phyloP scores from a whole-genome alignment of 1,140 invertebrate genomes.

The Dufourea novaeangliae region DNA sequence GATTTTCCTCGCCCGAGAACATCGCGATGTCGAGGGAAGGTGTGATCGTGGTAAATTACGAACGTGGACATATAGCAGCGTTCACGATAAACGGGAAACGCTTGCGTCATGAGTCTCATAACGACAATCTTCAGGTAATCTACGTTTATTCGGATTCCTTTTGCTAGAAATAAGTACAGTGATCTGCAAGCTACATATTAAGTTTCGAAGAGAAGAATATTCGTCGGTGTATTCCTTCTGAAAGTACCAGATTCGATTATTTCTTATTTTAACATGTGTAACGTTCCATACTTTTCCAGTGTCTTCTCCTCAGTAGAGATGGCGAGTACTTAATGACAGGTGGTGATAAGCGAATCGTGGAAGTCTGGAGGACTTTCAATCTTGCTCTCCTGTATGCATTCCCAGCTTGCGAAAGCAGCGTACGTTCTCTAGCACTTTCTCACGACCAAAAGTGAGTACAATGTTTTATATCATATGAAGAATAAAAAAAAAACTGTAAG shows the following conservation, averaged over 20 bases:
- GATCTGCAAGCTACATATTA: too few relatives aligned
- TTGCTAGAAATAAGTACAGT: too few relatives aligned
- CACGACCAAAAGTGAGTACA: constrained; percentile 95
- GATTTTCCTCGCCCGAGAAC: constrained; percentile 93
- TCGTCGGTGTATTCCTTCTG: too few relatives aligned
- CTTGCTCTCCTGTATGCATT: constrained; percentile 98
- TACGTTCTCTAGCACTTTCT: constrained; percentile 95
- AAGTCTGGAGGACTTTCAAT: constrained; percentile 99
- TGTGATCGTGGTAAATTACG: constrained; percentile 97
- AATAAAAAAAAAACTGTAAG: too few relatives aligned
- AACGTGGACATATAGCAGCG: constrained; percentile 94
- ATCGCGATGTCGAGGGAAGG: constrained; percentile 97
- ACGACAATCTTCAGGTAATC: constrained; percentile 95
- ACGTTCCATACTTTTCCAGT: constrained; percentile 83
- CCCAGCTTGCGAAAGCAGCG: constrained; percentile 96
- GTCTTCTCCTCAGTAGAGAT: constrained; percentile 96
- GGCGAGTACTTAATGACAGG: constrained; percentile 99
- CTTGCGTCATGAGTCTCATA: constrained; percentile 93
- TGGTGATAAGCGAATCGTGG: constrained; percentile 97
- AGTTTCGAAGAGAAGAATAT: too few relatives aligned
- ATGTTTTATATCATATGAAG: too few relatives aligned
- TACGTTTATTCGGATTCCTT: not conserved
- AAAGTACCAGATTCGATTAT: too few relatives aligned
- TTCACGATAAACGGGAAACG: constrained; percentile 96
- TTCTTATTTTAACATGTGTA: too few relatives aligned